Percentiles rank a stretch among this genome's conserved stretches.
These are phyloP conservation scores for Champsocephalus esox DNA, from an alignment of 2,797 vertebrate species.

Conservation along the genomic window DNA sequence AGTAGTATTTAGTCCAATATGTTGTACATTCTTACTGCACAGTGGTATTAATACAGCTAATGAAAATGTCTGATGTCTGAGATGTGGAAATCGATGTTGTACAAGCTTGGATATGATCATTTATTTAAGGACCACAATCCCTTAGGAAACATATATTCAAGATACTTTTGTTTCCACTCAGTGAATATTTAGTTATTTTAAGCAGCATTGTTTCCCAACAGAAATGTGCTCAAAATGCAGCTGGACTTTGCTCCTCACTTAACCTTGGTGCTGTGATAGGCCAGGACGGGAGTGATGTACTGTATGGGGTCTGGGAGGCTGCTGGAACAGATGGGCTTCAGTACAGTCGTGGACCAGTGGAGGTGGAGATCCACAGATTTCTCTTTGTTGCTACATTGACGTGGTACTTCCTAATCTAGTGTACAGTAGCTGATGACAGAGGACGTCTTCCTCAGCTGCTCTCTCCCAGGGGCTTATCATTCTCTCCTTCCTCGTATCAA, in stretches of 20 bases:
- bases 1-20: no score
- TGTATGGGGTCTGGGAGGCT: constrained; percentile 37
- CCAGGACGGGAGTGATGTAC: constrained; percentile 48
- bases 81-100: background rate
- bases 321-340: constrained; percentile 69
- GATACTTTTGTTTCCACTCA: background rate
- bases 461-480: constrained; percentile 58
- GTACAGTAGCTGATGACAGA: constrained; percentile 71
- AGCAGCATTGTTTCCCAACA: background rate
- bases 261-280: constrained; percentile 36
- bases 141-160: background rate
- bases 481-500: constrained; percentile 63
- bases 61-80: background rate
- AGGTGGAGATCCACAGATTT: constrained; percentile 59
- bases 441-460: constrained; percentile 71
- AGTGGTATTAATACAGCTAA: background rate
- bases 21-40: background rate
- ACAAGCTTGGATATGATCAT: background rate
- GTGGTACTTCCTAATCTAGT: constrained; percentile 74
- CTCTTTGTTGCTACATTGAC: constrained; percentile 69
- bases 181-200: constrained; percentile 5
- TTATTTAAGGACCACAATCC: background rate
- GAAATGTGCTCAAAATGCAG: constrained; percentile 4
- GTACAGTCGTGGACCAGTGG: constrained; percentile 46
- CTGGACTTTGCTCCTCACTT: constrained; percentile 18